These are phyloP conservation scores for Orthonyx spaldingii DNA, from an alignment of 2,113 vertebrate genomes.

Conservation along the genomic window DNA sequence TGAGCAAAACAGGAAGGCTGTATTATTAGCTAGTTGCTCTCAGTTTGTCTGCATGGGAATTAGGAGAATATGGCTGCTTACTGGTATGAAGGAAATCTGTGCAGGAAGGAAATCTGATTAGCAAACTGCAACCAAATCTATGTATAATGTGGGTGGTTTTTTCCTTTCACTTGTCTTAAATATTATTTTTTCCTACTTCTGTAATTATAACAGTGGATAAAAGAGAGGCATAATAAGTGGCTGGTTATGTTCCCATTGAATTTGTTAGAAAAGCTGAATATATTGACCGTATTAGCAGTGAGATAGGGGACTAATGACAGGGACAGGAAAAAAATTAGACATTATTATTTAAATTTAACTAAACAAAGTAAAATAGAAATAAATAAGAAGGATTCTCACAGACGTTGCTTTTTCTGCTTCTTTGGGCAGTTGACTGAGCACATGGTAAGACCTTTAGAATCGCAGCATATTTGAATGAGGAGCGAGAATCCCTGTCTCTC, in stretches of 20 bases:
- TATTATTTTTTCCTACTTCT: neutral
- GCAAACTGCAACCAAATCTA: neutral
- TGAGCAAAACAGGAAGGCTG: neutral
- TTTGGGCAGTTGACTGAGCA: neutral
- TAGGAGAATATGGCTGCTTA: neutral
- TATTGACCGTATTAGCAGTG: neutral
- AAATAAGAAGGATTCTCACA: neutral
- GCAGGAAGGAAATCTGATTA: neutral
- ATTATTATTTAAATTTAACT: neutral
- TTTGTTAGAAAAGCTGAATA: neutral
- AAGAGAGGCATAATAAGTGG: neutral
- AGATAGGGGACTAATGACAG: neutral
- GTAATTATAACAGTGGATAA: neutral
- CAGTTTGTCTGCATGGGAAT: neutral
- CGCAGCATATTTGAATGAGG: neutral
- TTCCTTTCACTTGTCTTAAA: neutral
- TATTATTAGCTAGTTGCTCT: neutral
- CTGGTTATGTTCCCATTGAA: neutral
- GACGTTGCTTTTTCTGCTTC: neutral
- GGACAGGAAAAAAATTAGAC: neutral
- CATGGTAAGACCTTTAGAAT: neutral
- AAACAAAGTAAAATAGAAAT: neutral
- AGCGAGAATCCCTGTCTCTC: neutral
- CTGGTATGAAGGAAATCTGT: neutral
- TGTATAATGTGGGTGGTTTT: neutral